Percentiles rank a stretch among this genome's conserved stretches.
Evolutionary conservation across 1,140 invertebrate species (phyloP).

Genomic region (Lepidurus couesii): DNA sequence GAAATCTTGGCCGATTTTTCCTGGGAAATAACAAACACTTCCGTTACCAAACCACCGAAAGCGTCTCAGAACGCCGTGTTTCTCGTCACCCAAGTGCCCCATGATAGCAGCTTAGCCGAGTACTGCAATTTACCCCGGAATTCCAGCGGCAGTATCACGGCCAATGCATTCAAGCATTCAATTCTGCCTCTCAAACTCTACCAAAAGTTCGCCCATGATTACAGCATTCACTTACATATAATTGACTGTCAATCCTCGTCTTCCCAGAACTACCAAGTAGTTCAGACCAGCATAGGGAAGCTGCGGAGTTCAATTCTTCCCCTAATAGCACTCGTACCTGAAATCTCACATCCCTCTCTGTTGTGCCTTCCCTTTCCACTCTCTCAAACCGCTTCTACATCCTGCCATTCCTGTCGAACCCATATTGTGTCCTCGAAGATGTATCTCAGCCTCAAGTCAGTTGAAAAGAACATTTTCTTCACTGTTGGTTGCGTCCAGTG

Average conservation of each 20-base stretch:
- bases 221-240: background rate
- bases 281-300: background rate
- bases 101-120: background rate
- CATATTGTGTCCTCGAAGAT: background rate
- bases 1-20: conserved; percentile 9
- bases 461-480: too few relatives aligned
- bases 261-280: background rate
- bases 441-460: too few relatives aligned
- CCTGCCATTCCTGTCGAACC: background rate
- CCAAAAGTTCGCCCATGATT: background rate
- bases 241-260: background rate
- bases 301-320: background rate
- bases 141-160: background rate
- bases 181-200: background rate
- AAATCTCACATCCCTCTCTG: background rate
- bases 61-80: background rate
- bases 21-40: background rate
- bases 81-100: background rate
- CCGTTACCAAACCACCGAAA: background rate
- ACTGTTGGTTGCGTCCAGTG: too few relatives aligned
- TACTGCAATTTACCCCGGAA: background rate
- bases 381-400: background rate
- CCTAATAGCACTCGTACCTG: background rate
- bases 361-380: too few relatives aligned
- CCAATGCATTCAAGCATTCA: background rate